Evolutionary conservation across 2,797 vertebrate species (phyloP), one percentile per base, ranked within the genome.

Genomic region (Melanotaenia pygmaea): DNA sequence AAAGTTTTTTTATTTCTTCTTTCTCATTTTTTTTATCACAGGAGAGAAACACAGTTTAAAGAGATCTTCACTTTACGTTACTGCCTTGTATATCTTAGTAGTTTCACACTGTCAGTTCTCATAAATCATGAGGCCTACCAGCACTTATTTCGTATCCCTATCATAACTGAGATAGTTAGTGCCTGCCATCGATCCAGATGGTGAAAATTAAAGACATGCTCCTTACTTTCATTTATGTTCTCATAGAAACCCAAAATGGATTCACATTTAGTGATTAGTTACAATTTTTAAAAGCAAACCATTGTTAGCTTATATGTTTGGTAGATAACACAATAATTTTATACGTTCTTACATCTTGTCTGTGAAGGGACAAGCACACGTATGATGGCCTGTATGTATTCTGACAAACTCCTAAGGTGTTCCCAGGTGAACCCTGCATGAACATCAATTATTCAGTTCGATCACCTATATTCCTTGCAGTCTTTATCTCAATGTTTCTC

Each of bases 391-490:
- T 56, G 76, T 53, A 65, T 66, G 71, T 70, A 76, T 84, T 86
- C 81, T 77, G 77, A 82, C 67, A 82, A 86, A 86, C 78, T 91
- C 85, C 71, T 67, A 67, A 84, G 83, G 75, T 86, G 80, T 84
- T 90, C 91, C 84, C 64, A 53, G 87, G 82, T 88, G 87, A 93
- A 92, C 90, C 86, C 78, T 24, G 68, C 70, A 53, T 26, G 67
- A 70, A 53, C 87, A 93, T 95, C 92, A 93, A 94, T 94, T 93
- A 94, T 94, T 95, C 91, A 94, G 90, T 66, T 82, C 79, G 67
- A 91, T 93, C 92, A 91, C 88, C 89, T 73, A 75, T 77, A 85
- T 80, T 85, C 68, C 76, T 83, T 64, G 64, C 87, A 82, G 80
- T 88, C 87, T 90, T 80, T 58, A 40, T 88, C 87, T 79, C 64